Percentiles rank a stretch among this genome's conserved stretches.
Conservation (phyloP, 2,113 vertebrate species). For the Anolis sagrei region DNA sequence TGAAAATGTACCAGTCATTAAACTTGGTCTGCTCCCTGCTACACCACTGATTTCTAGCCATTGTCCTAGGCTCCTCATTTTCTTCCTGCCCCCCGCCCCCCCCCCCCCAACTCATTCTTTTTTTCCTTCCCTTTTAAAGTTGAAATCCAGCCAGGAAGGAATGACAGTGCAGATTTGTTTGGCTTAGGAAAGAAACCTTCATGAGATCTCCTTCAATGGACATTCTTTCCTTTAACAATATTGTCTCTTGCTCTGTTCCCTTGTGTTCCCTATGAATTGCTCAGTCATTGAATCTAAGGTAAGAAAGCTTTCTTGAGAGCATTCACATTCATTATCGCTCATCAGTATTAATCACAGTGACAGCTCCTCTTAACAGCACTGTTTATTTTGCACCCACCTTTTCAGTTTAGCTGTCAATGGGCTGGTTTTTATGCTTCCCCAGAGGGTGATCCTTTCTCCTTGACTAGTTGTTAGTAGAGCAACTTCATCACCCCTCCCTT, state of each 20-base stretch:
- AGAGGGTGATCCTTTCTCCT: slow-evolving; percentile 65
- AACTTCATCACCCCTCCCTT: slow-evolving; percentile 6
- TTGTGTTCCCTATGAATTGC: slow-evolving; percentile 50
- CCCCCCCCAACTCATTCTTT: too few species aligned
- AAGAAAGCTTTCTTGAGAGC: slow-evolving; percentile 63
- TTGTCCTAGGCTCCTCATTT: accelerated
- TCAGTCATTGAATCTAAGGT: slow-evolving; percentile 44
- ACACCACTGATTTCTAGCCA: too few species aligned
- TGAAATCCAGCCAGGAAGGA: background rate
- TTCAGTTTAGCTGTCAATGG: slow-evolving; percentile 67
- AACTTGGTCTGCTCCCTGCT: background rate
- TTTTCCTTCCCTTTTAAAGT: background rate
- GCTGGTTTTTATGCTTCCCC: slow-evolving; percentile 54
- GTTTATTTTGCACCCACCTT: slow-evolving; percentile 74
- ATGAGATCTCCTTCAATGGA: background rate
- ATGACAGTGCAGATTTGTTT: background rate
- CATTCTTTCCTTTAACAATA: background rate
- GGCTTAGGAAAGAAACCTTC: background rate
- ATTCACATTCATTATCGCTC: slow-evolving; percentile 74
- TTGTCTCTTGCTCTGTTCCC: slow-evolving; percentile 15
- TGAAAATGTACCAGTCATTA: background rate
- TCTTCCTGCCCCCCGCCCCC: too few species aligned
- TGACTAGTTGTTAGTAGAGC: slow-evolving; percentile 62
- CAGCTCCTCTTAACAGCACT: slow-evolving; percentile 66
- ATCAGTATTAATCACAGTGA: slow-evolving; percentile 74